These are phyloP conservation scores for Mormyrops boulengeri DNA, from an alignment of 2,797 vertebrate genomes.

Conservation along the genomic window DNA sequence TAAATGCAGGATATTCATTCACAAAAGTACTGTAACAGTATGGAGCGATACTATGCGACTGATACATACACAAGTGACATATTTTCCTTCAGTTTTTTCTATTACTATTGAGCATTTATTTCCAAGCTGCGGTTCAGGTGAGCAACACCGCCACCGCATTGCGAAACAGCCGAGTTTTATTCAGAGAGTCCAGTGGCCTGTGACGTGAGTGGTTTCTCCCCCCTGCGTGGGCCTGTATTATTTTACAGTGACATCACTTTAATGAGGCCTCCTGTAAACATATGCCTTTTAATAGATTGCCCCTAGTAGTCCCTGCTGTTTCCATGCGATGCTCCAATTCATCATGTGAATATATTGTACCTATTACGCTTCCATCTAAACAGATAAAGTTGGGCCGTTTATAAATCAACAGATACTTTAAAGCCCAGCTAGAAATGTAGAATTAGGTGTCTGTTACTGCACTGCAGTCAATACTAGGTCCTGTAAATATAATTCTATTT, in stretches of 20 bases:
- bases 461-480: background rate
- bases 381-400: slow-evolving; percentile 17
- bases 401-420: slow-evolving; percentile 18
- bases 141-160: background rate
- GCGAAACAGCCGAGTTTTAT: background rate
- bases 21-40: background rate
- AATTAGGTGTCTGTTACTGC: slow-evolving; percentile 5
- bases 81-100: background rate
- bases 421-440: background rate
- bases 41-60: background rate
- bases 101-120: background rate
- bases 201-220: background rate
- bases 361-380: slow-evolving; percentile 20
- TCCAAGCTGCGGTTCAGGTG: background rate
- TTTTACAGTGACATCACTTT: slow-evolving; percentile 54
- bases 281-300: slow-evolving; percentile 53
- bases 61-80: background rate
- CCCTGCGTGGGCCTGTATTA: slow-evolving; percentile 34
- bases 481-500: background rate
- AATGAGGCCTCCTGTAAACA: slow-evolving; percentile 57
- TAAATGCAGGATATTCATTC: background rate
- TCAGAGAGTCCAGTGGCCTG: background rate
- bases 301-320: slow-evolving; percentile 47
- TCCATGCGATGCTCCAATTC: slow-evolving; percentile 22
- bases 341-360: slow-evolving; percentile 25